Conservation (phyloP, 1,140 invertebrate species). For the Caenorhabditis briggsae region DNA sequence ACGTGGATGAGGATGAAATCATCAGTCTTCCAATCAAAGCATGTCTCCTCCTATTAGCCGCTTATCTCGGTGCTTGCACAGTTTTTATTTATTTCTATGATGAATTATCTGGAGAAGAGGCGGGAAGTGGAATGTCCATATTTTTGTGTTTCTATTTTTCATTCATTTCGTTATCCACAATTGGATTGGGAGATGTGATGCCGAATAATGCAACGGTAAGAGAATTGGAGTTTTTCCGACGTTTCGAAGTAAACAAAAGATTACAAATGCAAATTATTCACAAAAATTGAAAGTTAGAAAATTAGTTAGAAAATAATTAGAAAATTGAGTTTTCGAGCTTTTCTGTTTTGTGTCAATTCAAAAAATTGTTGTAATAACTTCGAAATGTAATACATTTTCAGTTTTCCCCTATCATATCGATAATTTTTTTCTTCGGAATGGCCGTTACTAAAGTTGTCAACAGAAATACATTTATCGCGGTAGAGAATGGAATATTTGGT, state of each 20-base stretch:
- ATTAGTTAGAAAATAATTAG: too few relatives aligned
- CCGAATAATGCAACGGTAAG: constrained; percentile 62
- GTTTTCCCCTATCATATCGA: constrained; percentile 54
- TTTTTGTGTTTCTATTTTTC: constrained; percentile 59
- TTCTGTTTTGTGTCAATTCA: too few relatives aligned
- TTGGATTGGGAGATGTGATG: constrained; percentile 64
- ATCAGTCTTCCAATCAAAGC: constrained; percentile 59
- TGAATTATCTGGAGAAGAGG: constrained; percentile 14
- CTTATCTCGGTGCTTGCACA: constrained; percentile 23
- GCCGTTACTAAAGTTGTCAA: constrained; percentile 62
- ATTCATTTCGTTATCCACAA: constrained; percentile 50
- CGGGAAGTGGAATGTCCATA: constrained; percentile 33
- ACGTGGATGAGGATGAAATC: constrained; percentile 46
- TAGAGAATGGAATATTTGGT: constrained; percentile 64
- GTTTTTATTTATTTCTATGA: constrained; percentile 53
- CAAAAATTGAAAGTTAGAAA: constrained; percentile 39
- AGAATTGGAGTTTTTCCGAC: not conserved
- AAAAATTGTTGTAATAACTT: too few relatives aligned
- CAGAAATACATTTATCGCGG: constrained; percentile 56
- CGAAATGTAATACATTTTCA: not conserved
- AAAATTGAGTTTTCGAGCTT: too few relatives aligned
- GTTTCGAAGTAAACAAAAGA: not conserved
- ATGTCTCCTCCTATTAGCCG: constrained; percentile 40
- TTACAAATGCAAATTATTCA: not conserved
- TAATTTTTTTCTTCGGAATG: constrained; percentile 64